Evolutionary conservation across 1,140 invertebrate species (phyloP).

Genomic region (Archivesica marissinica): DNA sequence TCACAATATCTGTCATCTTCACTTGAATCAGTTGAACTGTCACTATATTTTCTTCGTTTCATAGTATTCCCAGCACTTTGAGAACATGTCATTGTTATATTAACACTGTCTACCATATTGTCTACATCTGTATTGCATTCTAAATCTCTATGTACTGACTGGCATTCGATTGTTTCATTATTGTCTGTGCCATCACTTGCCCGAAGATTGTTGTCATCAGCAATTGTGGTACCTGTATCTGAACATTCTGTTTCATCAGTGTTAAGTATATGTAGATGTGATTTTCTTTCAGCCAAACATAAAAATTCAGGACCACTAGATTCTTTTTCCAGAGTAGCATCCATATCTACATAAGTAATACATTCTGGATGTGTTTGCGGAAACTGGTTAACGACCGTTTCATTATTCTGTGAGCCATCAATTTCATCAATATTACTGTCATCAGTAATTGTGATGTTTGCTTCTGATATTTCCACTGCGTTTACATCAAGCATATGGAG

Average conservation of each 20-base stretch:
- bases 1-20: not conserved
- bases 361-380: no score
- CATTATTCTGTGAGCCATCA: not conserved
- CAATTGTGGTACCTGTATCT: conserved; percentile 8
- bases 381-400: not conserved
- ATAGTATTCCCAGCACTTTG: not conserved
- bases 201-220: not conserved
- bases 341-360: no score
- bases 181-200: not conserved
- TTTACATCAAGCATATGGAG: not conserved
- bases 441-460: not conserved
- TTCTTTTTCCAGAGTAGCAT: not conserved
- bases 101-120: not conserved
- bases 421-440: not conserved
- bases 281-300: not conserved
- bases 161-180: not conserved
- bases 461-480: not conserved
- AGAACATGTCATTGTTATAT: conserved; percentile 5
- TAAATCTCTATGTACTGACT: not conserved
- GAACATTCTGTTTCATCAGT: not conserved
- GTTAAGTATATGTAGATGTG: not conserved
- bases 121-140: no score
- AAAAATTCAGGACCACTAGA: not conserved
- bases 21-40: conserved; percentile 7
- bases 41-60: not conserved